Evolutionary conservation across 2,888 invertebrate genomes (phyloP).

Genomic region (Caradrina kadenii): DNA sequence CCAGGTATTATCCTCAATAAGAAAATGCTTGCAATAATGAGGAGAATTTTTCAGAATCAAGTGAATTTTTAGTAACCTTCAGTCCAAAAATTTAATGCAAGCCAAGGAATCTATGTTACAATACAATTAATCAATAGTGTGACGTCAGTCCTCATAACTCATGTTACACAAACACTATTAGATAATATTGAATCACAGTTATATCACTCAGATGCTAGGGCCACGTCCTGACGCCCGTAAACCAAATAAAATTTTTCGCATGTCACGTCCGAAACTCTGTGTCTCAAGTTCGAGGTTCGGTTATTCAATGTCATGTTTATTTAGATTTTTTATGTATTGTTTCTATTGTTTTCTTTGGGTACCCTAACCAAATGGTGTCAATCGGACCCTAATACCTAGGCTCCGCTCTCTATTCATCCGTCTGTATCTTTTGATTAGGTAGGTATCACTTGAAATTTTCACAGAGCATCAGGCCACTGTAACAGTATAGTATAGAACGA

Average conservation of each 20-base stretch:
- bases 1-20: no score
- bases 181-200: constrained; percentile 26
- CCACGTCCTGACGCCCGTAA: constrained; percentile 10
- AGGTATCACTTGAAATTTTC: no score
- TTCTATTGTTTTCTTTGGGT: neutral
- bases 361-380: no score
- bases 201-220: constrained; percentile 10
- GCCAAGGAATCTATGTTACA: neutral
- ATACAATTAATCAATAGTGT: constrained; percentile 8
- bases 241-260: constrained; percentile 46
- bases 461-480: no score
- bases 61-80: neutral
- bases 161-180: constrained; percentile 29
- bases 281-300: constrained; percentile 15
- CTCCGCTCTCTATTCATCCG: no score
- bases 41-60: neutral
- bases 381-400: no score
- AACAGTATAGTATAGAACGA: no score
- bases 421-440: no score
- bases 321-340: constrained; percentile 9
- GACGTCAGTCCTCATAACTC: constrained; percentile 28
- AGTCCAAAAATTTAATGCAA: constrained; percentile 4
- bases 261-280: constrained; percentile 39
- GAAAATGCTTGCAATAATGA: no score
- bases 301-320: constrained; percentile 21